phyloP scores from a whole-genome alignment of 2,113 vertebrate genomes.

The Callionymus lyra region DNA sequence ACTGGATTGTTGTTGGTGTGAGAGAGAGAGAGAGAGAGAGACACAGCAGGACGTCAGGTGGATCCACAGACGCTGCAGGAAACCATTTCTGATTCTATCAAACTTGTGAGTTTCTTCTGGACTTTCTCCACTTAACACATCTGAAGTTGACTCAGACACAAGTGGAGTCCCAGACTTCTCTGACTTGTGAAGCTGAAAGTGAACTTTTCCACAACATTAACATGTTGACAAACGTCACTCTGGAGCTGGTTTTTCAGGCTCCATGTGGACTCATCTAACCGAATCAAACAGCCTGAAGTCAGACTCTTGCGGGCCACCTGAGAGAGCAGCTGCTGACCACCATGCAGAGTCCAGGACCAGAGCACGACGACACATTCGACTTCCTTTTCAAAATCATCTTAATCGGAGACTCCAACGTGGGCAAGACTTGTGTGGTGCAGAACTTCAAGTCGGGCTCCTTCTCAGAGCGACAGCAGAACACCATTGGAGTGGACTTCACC shows the following conservation, averaged over 20 bases:
- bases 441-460: constrained; percentile 84
- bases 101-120: no score
- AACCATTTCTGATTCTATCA: no score
- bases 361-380: constrained; percentile 80
- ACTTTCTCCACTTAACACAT: no score
- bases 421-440: constrained; percentile 93
- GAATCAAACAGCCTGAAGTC: constrained; percentile 2
- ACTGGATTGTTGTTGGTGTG: constrained; percentile 38
- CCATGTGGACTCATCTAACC: constrained; percentile 3
- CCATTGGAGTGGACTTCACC: constrained; percentile 94
- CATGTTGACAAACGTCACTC: neutral
- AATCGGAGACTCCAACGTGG: constrained; percentile 92
- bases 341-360: constrained; percentile 67
- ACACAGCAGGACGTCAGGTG: neutral
- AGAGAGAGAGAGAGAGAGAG: constrained; percentile 5
- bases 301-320: neutral
- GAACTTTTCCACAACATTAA: no score
- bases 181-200: no score
- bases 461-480: constrained; percentile 83
- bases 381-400: constrained; percentile 95
- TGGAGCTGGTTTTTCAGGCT: constrained; percentile 31
- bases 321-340: constrained; percentile 8
- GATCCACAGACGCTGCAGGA: no score
- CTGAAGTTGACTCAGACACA: no score
- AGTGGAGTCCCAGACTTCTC: no score